Base-by-base conservation (phyloP, 1,140 invertebrate species). In the Procambarus virginalis region DNA sequence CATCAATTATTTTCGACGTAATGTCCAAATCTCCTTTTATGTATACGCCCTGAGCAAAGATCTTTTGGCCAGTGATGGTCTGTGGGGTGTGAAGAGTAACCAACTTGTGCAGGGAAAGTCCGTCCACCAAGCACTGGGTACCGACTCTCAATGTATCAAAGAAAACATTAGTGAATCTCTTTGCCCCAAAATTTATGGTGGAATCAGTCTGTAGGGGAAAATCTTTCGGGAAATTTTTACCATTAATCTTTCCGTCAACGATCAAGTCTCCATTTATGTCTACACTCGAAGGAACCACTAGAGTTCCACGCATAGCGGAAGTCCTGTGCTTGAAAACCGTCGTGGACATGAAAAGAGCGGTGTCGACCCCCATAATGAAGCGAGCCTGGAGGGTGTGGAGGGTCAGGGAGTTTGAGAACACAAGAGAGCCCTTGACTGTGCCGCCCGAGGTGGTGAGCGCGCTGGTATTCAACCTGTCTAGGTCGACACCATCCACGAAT, bases 351-450 rank as follows among this genome's bases (percentile, higher is more conserved):
- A 81, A 88, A 12, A 81, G n/a, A 6, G 17, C 48, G 12, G 79
- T 82, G 79, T 88, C 70, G 8, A 88, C 79, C 70, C 86, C 86
- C 86, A 88, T 88, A 20, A 88, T 88, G 22, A 8, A 51, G n/a
- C 51, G 55, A 12, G 78, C 64, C 17, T 88, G 68, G 6, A 88
- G 68, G 2, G 49, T 49, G n/a, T 81, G 12, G 8, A 88, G 55
- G 12, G 12, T 45, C 48, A 81, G 34, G 3, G 64, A 17, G 48
- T 46, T 75, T 2, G 10, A 64, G 51, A 88, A 88, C 17, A 22
- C 12, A 2, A 88, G 45, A 6, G 86, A 81, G 12, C 86, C 78
- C 45, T 34, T 48, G 14, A 88, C 22, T 1, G 78, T 81, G 17
- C 86, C 86, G 1, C 86, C 86, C 2, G 20, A n/a, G 0, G 51